These are phyloP conservation scores for Ctenicera cuprea DNA, from an alignment of 2,888 invertebrate genomes.

Conservation along the genomic window DNA sequence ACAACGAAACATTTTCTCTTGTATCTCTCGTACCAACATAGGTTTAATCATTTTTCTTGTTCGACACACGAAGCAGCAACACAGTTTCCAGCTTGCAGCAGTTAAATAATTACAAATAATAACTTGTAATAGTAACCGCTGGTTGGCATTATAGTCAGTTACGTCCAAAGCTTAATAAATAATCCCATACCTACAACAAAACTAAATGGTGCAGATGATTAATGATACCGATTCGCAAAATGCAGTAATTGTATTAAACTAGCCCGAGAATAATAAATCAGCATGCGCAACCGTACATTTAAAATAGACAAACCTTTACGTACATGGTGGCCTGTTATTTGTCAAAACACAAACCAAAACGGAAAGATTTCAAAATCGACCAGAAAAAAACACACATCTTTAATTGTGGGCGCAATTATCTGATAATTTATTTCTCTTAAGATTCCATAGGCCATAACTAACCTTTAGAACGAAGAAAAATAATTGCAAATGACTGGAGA, in stretches of 20 bases:
- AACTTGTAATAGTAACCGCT: constrained; percentile 1
- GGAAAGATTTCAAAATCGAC: background rate
- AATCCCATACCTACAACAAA: constrained; percentile 1
- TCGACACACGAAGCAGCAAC: no score
- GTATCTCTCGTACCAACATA: no score
- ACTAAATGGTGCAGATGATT: constrained; percentile 10
- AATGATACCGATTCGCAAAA: constrained; percentile 19
- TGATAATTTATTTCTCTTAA: constrained; percentile 9
- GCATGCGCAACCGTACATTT: background rate
- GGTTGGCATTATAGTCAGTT: constrained; percentile 16
- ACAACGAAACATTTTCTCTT: no score
- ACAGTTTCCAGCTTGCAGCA: background rate
- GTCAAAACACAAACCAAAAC: background rate
- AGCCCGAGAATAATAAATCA: constrained; percentile 16
- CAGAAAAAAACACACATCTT: background rate
- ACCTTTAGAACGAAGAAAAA: constrained; percentile 4
- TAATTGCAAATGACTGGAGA: constrained; percentile 4
- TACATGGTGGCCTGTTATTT: background rate
- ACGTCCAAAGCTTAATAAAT: constrained; percentile 28
- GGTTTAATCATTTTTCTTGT: no score
- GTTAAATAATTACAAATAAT: constrained; percentile 24
- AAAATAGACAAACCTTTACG: background rate
- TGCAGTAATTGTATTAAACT: constrained; percentile 33
- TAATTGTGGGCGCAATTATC: background rate
- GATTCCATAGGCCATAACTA: constrained; percentile 22